These are phyloP conservation scores for Drosophila fulvimacula DNA, from an alignment of 2,888 invertebrate genomes.

Conservation along the genomic window DNA sequence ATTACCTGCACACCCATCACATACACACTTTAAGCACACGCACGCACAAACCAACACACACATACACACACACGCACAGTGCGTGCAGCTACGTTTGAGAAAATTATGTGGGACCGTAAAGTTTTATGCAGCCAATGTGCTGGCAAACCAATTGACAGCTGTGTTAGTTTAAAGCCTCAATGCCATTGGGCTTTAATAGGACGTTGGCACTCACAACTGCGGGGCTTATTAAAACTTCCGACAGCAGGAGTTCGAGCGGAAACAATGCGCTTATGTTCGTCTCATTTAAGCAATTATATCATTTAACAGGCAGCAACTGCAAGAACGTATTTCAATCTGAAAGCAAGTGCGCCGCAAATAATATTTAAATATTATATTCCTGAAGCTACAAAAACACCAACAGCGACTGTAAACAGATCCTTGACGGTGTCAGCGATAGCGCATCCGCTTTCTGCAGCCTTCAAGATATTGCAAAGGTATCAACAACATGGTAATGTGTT, in stretches of 20 bases:
- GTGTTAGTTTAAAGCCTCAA: slow-evolving; percentile 53
- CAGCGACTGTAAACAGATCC: slow-evolving; percentile 11
- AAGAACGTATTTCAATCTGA: slow-evolving; percentile 51
- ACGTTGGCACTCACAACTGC: slow-evolving; percentile 16
- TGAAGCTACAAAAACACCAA: slow-evolving; percentile 25
- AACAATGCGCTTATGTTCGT: slow-evolving; percentile 36
- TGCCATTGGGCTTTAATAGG: slow-evolving; percentile 32
- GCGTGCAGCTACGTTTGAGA: slow-evolving; percentile 60
- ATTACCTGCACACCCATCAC: slow-evolving; percentile 60
- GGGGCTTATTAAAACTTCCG: slow-evolving; percentile 38
- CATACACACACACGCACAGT: slow-evolving; percentile 29
- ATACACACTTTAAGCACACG: slow-evolving; percentile 5
- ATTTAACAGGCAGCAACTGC: slow-evolving; percentile 38
- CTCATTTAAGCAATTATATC: slow-evolving; percentile 65
- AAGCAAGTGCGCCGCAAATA: slow-evolving; percentile 47
- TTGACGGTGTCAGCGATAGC: slow-evolving; percentile 37
- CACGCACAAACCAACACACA: slow-evolving; percentile 9
- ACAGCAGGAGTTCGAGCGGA: slow-evolving; percentile 23
- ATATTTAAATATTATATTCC: slow-evolving; percentile 64
- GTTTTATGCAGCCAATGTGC: slow-evolving; percentile 69
- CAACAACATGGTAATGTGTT: background rate
- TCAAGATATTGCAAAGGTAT: slow-evolving; percentile 10
- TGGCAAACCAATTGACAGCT: slow-evolving; percentile 66
- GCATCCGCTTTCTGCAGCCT: slow-evolving; percentile 9
- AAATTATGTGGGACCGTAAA: slow-evolving; percentile 68